A percentile compares a stretch with the other conserved stretches of the same genome.
Evolutionary conservation across 2,888 invertebrate genomes (phyloP).

Genomic region (Dynastes maya): DNA sequence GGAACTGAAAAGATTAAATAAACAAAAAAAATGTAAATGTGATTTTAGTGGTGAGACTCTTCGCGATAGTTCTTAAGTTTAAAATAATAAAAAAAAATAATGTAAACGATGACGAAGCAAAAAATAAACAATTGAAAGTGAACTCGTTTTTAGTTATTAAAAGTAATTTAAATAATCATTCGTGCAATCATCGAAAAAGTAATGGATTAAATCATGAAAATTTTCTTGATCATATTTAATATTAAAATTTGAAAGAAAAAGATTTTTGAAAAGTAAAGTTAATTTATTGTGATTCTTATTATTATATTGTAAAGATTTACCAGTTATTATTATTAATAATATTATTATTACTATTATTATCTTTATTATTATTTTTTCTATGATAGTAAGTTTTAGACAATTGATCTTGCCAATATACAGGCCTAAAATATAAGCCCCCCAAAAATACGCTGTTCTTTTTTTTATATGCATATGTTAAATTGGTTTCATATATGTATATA

Average conservation of each 20-base stretch:
- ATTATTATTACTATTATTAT: constrained; percentile 41
- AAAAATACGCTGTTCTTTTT: constrained; percentile 19
- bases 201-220: constrained; percentile 45
- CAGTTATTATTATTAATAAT: constrained; percentile 47
- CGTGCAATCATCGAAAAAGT: constrained; percentile 61
- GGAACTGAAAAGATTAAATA: constrained; percentile 15
- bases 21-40: constrained; percentile 49
- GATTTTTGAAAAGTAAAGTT: constrained; percentile 49
- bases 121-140: constrained; percentile 17
- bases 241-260: constrained; percentile 39
- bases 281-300: constrained; percentile 66
- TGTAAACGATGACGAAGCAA: constrained; percentile 3
- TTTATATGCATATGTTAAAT: constrained; percentile 32
- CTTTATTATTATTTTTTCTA: constrained; percentile 37
- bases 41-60: constrained; percentile 42
- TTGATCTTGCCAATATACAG: constrained; percentile 43
- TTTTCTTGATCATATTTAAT: constrained; percentile 54
- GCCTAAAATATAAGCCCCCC: constrained; percentile 37
- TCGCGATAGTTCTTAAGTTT: constrained; percentile 24
- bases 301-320: constrained; percentile 51
- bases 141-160: constrained; percentile 33
- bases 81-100: background rate
- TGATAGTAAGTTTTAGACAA: constrained; percentile 35
- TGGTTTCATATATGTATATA: constrained; percentile 28
- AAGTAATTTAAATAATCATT: constrained; percentile 17